phyloP scores from a whole-genome alignment of 1,140 invertebrate species.

The Piezodorus guildinii region DNA sequence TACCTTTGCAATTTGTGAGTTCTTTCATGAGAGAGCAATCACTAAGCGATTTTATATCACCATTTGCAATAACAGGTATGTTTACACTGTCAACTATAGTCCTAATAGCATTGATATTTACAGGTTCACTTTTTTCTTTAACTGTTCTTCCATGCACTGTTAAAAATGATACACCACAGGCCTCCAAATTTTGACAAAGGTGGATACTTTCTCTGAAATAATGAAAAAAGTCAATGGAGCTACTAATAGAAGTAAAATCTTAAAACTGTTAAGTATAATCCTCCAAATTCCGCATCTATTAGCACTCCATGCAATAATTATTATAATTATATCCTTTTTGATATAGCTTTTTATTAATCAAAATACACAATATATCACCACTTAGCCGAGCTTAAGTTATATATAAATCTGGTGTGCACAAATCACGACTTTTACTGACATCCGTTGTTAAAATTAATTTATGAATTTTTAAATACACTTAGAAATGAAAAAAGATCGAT shows the following conservation, averaged over 20 bases:
- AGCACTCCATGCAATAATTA: too few species aligned
- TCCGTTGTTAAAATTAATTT: too few species aligned
- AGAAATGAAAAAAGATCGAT: too few species aligned
- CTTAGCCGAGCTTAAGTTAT: too few species aligned
- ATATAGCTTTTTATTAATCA: too few species aligned
- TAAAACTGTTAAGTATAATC: too few species aligned
- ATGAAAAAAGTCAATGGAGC: conserved; percentile 4
- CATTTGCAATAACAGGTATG: conserved; percentile 85
- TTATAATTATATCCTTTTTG: too few species aligned
- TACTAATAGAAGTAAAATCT: neutral
- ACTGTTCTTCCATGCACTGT: conserved; percentile 82
- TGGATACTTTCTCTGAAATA: conserved; percentile 46
- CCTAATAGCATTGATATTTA: conserved; percentile 60
- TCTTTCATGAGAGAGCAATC: conserved; percentile 55
- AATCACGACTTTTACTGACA: too few species aligned
- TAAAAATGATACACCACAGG: conserved; percentile 74
- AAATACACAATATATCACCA: too few species aligned
- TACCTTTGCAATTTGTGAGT: conserved; percentile 60
- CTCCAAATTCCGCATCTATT: too few species aligned
- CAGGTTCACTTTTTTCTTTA: conserved; percentile 65
- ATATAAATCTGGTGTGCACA: too few species aligned
- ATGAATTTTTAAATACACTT: too few species aligned
- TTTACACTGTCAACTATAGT: conserved; percentile 56
- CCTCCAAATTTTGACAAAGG: conserved; percentile 66
- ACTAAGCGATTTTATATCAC: conserved; percentile 61